phyloP scores from a whole-genome alignment of 2,888 invertebrate genomes.

The Diarsia brunnea region DNA sequence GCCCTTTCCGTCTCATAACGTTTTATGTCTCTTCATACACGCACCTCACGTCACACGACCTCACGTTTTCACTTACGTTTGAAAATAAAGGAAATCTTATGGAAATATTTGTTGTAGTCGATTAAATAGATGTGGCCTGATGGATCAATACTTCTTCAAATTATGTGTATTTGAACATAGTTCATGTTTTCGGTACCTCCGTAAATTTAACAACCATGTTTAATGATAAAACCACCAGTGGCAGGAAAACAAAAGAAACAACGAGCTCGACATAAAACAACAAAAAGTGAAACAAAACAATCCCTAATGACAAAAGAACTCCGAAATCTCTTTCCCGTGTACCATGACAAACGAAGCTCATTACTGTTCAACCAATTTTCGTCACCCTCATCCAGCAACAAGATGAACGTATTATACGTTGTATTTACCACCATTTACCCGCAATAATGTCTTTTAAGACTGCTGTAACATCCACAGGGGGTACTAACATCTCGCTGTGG shows the following conservation, averaged over 20 bases:
- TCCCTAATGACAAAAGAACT: conserved; percentile 20
- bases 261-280: not conserved
- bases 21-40: conserved; percentile 38
- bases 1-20: conserved; percentile 20
- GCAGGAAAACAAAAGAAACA: not conserved
- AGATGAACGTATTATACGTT: conserved; percentile 38
- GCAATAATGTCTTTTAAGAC: conserved; percentile 66
- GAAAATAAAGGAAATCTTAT: conserved; percentile 16
- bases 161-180: not conserved
- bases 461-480: conserved; percentile 57
- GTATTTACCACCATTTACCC: conserved; percentile 61
- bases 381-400: conserved; percentile 37
- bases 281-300: conserved; percentile 2
- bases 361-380: conserved; percentile 37
- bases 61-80: conserved; percentile 42
- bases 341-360: conserved; percentile 37
- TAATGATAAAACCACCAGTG: not conserved
- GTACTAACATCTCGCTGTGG: conserved; percentile 65
- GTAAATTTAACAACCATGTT: not conserved
- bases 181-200: not conserved
- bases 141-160: conserved; percentile 6
- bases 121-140: conserved; percentile 10
- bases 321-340: conserved; percentile 1
- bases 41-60: conserved; percentile 34
- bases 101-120: conserved; percentile 22